Conservation (phyloP, 2,113 vertebrate species). For the Bettongia penicillata region DNA sequence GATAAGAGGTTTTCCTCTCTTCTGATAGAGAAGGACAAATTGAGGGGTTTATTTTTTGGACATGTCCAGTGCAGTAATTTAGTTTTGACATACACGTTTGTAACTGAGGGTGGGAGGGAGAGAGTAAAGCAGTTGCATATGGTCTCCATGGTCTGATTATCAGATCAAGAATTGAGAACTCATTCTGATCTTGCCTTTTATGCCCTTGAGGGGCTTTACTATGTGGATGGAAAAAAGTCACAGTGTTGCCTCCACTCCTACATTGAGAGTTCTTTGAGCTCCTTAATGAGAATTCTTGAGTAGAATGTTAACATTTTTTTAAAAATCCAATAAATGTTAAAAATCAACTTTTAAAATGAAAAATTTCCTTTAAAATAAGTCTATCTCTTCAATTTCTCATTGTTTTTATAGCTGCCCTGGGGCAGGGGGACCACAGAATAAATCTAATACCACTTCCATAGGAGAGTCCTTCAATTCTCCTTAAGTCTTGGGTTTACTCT, state of each 20-base stretch:
- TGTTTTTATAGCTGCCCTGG: too few relatives aligned
- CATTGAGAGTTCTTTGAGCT: neutral
- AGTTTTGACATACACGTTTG: neutral
- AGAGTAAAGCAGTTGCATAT: neutral
- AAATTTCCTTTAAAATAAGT: neutral
- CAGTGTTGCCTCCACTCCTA: neutral
- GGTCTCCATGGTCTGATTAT: neutral
- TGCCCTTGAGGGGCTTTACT: neutral
- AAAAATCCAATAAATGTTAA: neutral
- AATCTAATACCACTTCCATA: too few relatives aligned
- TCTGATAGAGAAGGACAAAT: neutral
- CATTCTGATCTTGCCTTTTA: neutral
- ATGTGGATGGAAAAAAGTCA: neutral
- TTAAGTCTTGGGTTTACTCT: neutral
- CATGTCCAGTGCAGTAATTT: neutral
- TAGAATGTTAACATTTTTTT: neutral
- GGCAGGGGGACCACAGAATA: too few relatives aligned
- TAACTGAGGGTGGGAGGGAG: neutral
- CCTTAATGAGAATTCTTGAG: neutral
- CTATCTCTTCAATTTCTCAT: too few relatives aligned
- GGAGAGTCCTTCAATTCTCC: too few relatives aligned
- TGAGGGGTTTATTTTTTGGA: neutral
- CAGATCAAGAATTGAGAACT: neutral
- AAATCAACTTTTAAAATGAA: neutral
- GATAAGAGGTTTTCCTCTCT: neutral